Percentiles rank a stretch among this genome's conserved stretches.
phyloP scores from a whole-genome alignment of 1,140 invertebrate genomes.

The Cardiocondyla obscurior region DNA sequence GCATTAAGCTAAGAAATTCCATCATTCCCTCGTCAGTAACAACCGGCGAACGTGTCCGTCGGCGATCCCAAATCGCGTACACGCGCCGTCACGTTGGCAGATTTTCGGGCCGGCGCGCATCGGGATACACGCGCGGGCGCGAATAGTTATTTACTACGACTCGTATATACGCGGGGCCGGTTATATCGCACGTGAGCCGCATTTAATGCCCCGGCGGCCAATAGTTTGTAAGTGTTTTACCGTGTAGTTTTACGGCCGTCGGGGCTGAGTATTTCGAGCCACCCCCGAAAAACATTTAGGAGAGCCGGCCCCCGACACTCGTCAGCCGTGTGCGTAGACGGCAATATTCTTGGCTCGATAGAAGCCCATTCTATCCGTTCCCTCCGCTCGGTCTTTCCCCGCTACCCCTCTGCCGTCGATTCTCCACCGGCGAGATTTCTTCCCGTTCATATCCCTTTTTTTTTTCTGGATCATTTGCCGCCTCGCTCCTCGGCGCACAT shows the following conservation, averaged over 20 bases:
- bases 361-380: slow-evolving; percentile 63
- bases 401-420: background rate
- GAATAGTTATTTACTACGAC: slow-evolving; percentile 64
- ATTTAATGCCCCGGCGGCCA: slow-evolving; percentile 65
- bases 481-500: slow-evolving; percentile 50
- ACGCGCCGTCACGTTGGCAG: slow-evolving; percentile 33
- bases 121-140: slow-evolving; percentile 39
- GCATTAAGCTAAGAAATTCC: background rate
- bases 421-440: background rate
- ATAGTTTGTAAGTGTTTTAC: slow-evolving; percentile 72
- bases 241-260: slow-evolving; percentile 68
- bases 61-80: slow-evolving; percentile 17
- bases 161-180: slow-evolving; percentile 45
- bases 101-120: slow-evolving; percentile 51
- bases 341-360: slow-evolving; percentile 77
- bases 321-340: slow-evolving; percentile 49
- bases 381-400: background rate
- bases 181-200: slow-evolving; percentile 67
- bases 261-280: slow-evolving; percentile 59
- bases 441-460: slow-evolving; percentile 33
- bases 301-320: slow-evolving; percentile 26
- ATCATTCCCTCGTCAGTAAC: slow-evolving; percentile 21
- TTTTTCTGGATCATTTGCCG: slow-evolving; percentile 48
- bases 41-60: slow-evolving; percentile 22
- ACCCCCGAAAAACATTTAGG: slow-evolving; percentile 61